These are phyloP conservation scores for Cladorhizidae sp. DNA, from an alignment of 37 sponge, comb jelly and placozoan genomes.

Conservation along the genomic window DNA sequence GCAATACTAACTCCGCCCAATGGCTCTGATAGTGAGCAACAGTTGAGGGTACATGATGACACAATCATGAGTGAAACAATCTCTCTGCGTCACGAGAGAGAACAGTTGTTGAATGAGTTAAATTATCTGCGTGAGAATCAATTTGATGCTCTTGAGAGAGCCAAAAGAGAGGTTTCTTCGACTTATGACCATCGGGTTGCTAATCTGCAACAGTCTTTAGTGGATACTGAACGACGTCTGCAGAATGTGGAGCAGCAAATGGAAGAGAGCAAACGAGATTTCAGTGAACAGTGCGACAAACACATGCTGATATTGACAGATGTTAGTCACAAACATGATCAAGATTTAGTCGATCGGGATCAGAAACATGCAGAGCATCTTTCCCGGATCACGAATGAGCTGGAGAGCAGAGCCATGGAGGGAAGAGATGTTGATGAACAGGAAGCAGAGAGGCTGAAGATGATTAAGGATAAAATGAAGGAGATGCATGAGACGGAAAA, in stretches of 20 bases:
- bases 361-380: conserved; percentile 48
- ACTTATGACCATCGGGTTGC: conserved; percentile 10
- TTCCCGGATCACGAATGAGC: conserved; percentile 30
- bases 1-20: not conserved
- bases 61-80: not conserved
- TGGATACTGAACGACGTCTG: conserved; percentile 7
- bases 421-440: conserved; percentile 39
- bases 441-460: conserved; percentile 51
- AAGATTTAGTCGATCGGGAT: conserved; percentile 9
- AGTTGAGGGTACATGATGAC: conserved; percentile 6
- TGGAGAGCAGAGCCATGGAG: conserved; percentile 9
- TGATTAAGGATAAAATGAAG: conserved; percentile 57
- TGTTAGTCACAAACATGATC: not conserved
- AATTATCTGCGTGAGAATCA: conserved; percentile 12
- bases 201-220: conserved; percentile 30
- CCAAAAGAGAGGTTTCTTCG: conserved; percentile 7
- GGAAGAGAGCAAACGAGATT: not conserved
- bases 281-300: not conserved
- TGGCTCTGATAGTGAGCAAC: conserved; percentile 7
- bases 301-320: conserved; percentile 21
- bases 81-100: not conserved
- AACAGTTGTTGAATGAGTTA: conserved; percentile 30
- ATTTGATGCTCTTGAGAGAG: conserved; percentile 6
- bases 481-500: conserved; percentile 54
- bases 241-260: conserved; percentile 29